Evolutionary conservation across 2,113 vertebrate species (phyloP).

Genomic region (Spizaetus ornatus): DNA sequence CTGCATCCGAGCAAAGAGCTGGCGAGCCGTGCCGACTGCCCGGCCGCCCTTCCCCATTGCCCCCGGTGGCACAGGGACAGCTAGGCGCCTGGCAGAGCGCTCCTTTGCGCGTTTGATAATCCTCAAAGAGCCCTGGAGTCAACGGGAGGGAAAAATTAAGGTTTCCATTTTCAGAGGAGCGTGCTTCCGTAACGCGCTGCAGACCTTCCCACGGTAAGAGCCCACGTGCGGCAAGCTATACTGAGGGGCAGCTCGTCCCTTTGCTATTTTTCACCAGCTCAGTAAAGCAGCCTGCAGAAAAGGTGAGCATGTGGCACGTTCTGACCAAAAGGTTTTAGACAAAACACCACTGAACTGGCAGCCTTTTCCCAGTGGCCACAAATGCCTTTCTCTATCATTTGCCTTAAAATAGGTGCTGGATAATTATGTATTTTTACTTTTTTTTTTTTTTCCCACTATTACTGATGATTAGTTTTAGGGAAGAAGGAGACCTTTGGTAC

Average conservation of each 20-base stretch:
- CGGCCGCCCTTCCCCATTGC: background rate
- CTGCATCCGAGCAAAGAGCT: background rate
- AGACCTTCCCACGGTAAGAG: background rate
- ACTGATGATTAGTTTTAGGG: background rate
- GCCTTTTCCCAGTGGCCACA: background rate
- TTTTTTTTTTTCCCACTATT: background rate
- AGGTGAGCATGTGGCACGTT: background rate
- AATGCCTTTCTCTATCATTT: background rate
- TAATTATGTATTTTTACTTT: background rate
- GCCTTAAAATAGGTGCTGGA: background rate
- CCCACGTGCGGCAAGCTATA: background rate
- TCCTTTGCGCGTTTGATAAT: background rate
- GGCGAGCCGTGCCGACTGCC: accelerated
- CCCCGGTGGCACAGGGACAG: background rate
- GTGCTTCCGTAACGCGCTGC: accelerated
- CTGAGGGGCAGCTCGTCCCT: background rate
- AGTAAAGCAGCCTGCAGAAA: background rate
- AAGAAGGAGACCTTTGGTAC: background rate
- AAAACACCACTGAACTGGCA: background rate
- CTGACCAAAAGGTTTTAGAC: background rate
- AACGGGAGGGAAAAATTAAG: background rate
- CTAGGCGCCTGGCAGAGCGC: background rate
- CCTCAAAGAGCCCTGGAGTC: background rate
- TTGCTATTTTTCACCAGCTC: background rate
- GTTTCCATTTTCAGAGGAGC: background rate